Conservation (phyloP, 2,797 vertebrate species). For the Ctenosaura bakeri region DNA sequence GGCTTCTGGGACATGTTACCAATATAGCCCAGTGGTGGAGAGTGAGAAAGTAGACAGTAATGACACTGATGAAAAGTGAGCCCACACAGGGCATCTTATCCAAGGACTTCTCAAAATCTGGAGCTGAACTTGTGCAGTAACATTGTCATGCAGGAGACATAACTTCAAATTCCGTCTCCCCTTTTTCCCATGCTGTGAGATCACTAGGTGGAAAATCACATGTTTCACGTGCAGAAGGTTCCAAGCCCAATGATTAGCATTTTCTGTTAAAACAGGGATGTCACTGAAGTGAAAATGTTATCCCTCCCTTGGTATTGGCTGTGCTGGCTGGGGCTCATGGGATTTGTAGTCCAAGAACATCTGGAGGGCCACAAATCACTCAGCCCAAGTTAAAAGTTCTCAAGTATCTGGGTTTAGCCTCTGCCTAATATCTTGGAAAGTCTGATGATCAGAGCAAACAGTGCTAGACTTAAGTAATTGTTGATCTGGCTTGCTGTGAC, state of each 20-base stretch:
- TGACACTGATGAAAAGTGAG: background rate
- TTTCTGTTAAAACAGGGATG: too few relatives aligned
- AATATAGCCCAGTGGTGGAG: background rate
- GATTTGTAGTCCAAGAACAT: too few relatives aligned
- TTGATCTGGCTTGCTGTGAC: background rate
- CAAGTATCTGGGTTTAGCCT: background rate
- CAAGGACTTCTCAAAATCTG: background rate
- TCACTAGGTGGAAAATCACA: too few relatives aligned
- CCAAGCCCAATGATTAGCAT: too few relatives aligned
- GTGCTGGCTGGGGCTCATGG: too few relatives aligned
- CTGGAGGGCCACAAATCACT: too few relatives aligned
- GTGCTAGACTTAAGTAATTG: background rate
- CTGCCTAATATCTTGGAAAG: background rate
- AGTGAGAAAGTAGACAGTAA: background rate
- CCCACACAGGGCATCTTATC: background rate
- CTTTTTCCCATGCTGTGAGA: background rate
- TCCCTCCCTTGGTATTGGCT: too few relatives aligned
- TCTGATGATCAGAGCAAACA: background rate
- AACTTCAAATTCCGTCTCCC: background rate
- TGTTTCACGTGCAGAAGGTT: too few relatives aligned
- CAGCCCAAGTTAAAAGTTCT: background rate
- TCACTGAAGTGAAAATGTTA: too few relatives aligned
- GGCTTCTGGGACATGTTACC: too few relatives aligned
- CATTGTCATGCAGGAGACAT: background rate
- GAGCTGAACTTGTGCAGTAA: background rate